A percentile compares a stretch with the other conserved stretches of the same genome.
These are phyloP conservation scores for Emmelina monodactyla DNA, from an alignment of 2,888 invertebrate genomes.

Conservation along the genomic window DNA sequence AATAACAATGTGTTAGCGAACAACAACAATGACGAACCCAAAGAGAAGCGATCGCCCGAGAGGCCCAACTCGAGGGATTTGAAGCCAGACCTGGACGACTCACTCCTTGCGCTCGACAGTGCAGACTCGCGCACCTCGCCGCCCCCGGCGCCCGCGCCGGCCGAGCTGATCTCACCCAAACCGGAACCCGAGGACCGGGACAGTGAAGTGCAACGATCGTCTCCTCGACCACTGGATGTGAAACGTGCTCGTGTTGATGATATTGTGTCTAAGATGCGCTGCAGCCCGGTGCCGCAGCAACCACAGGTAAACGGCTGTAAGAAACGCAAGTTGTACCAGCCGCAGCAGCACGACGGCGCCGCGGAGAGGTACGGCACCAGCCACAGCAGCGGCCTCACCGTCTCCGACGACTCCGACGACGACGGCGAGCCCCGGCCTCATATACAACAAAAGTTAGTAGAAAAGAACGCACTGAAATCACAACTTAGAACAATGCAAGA, in stretches of 20 bases:
- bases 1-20: slow-evolving; percentile 67
- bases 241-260: slow-evolving; percentile 95
- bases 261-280: slow-evolving; percentile 92
- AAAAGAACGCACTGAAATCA: slow-evolving; percentile 85
- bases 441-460: slow-evolving; percentile 83
- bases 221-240: slow-evolving; percentile 75
- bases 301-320: slow-evolving; percentile 91
- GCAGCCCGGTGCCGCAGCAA: slow-evolving; percentile 79
- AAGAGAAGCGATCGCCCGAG: slow-evolving; percentile 62
- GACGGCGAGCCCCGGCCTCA: slow-evolving; percentile 81
- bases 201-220: slow-evolving; percentile 65
- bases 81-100: slow-evolving; percentile 67
- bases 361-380: slow-evolving; percentile 67
- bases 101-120: slow-evolving; percentile 68
- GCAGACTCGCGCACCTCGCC: slow-evolving; percentile 58
- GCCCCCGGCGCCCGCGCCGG: slow-evolving; percentile 63
- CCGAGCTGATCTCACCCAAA: slow-evolving; percentile 69
- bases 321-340: slow-evolving; percentile 94
- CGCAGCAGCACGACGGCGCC: slow-evolving; percentile 75
- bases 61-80: slow-evolving; percentile 73
- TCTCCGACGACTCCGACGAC: slow-evolving; percentile 77
- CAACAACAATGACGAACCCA: slow-evolving; percentile 64
- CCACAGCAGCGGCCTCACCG: slow-evolving; percentile 52
- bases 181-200: slow-evolving; percentile 71
- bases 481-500: slow-evolving; percentile 89